Base-by-base conservation (phyloP, 1,140 invertebrate genomes). In the Cyrtorhinus lividipennis region DNA sequence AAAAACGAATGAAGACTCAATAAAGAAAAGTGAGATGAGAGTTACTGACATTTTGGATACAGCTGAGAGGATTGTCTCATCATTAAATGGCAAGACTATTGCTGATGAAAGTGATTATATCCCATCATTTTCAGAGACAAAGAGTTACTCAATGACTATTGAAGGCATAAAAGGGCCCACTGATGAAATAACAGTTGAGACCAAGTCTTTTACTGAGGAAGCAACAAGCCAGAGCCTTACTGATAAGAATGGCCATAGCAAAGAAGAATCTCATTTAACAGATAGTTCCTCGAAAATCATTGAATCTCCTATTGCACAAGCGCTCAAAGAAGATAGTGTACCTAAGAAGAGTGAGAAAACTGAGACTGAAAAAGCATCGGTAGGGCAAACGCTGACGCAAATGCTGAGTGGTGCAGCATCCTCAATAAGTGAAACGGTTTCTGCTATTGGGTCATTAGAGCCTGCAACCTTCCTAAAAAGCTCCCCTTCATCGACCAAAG, bases 41-140 rank as follows among this genome's bases (percentile, higher is more conserved):
- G 58, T 59, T 1, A 59, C 58, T 18, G 58, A 59, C n/a, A 59
- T 59, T 30, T 22, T 59, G 2, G 27, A 25, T 2, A 59, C 24
- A 18, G 58, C 58, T 22, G 58, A 59, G n/a, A 25, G 58, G 38
- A n/a, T 58, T 8, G 56, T 59, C 15, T 26, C 58, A 30, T 59
- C 58, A 13, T 30, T 30, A 8, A 24, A 22, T 22, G 48, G 48
- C 5, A 53, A 15, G 18, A 53, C 10, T 5, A 20, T 22, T 10
- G 48, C 10, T 8, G 48, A 53, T 13, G 3, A 5, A 12, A 22
- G 48, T 22, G 48, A 53, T 20, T 53, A 53, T 20, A 15, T 22
- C 20, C 20, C 48, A 12, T 22, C 12, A 20, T 53, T 53, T 53
- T 15, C 20, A 5, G 48, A 53, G 20, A 15, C 48, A 8, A 53